phyloP scores from a whole-genome alignment of 2,888 invertebrate genomes.

The Tolmerus cingulatus region DNA sequence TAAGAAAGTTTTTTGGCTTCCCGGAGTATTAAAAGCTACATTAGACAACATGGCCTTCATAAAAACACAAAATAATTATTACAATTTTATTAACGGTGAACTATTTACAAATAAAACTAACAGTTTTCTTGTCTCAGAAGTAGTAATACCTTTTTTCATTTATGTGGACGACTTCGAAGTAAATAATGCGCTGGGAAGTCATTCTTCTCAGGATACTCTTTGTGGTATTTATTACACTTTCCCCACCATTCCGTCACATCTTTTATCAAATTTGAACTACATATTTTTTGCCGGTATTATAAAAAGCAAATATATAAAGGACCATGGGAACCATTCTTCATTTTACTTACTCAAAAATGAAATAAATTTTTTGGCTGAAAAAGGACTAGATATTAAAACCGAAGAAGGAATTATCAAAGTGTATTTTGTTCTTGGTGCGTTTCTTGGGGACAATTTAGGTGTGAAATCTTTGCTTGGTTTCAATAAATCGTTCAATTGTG shows the following conservation, averaged over 20 bases:
- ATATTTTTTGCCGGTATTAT: not conserved
- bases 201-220: conserved; percentile 23
- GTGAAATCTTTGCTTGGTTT: conserved; percentile 27
- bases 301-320: not conserved
- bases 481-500: conserved; percentile 27
- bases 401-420: not conserved
- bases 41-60: conserved; percentile 1
- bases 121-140: not conserved
- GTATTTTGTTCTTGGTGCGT: conserved; percentile 10
- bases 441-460: conserved; percentile 40
- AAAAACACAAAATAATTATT: not conserved
- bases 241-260: conserved; percentile 15
- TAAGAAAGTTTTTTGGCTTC: no score
- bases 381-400: conserved; percentile 1
- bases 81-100: conserved; percentile 16
- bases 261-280: not conserved
- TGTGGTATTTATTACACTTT: conserved; percentile 22
- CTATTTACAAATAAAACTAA: not conserved
- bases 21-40: not conserved
- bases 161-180: conserved; percentile 25
- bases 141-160: conserved; percentile 34
- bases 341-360: conserved; percentile 1
- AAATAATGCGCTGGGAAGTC: conserved; percentile 19
- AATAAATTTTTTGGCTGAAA: conserved; percentile 12
- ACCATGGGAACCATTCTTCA: not conserved